A percentile compares a stretch with the other conserved stretches of the same genome.
phyloP scores from a whole-genome alignment of 2,888 invertebrate genomes.

The Hybos culiciformis region DNA sequence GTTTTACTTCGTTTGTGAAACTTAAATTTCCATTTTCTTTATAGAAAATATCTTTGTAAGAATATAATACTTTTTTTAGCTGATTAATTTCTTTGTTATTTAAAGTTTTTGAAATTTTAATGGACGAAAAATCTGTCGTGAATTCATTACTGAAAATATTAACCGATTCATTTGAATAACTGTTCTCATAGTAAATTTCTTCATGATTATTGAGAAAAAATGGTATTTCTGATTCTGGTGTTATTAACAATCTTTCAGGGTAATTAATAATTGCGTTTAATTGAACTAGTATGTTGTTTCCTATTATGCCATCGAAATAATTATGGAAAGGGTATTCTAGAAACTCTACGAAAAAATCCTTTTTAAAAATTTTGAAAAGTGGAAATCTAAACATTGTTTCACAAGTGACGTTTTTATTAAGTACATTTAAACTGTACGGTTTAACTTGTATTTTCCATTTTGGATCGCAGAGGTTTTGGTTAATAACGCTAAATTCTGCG shows the following conservation, averaged over 20 bases:
- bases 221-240: background rate
- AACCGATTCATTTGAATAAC: too few species aligned
- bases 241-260: background rate
- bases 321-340: background rate
- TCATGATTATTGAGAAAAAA: background rate
- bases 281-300: background rate
- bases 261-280: background rate
- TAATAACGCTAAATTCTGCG: background rate
- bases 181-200: background rate
- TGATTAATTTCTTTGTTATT: too few species aligned
- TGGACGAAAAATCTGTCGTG: too few species aligned
- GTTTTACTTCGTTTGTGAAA: background rate
- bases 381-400: background rate
- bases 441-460: background rate
- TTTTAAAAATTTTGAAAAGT: background rate
- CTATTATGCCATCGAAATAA: background rate
- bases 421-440: background rate
- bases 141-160: too few species aligned
- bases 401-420: background rate
- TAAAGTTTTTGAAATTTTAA: too few species aligned
- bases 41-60: background rate
- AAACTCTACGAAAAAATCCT: background rate
- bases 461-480: background rate
- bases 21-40: background rate
- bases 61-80: background rate